Base-by-base conservation (phyloP, 2,888 invertebrate genomes). In the Lysandra bellargus region DNA sequence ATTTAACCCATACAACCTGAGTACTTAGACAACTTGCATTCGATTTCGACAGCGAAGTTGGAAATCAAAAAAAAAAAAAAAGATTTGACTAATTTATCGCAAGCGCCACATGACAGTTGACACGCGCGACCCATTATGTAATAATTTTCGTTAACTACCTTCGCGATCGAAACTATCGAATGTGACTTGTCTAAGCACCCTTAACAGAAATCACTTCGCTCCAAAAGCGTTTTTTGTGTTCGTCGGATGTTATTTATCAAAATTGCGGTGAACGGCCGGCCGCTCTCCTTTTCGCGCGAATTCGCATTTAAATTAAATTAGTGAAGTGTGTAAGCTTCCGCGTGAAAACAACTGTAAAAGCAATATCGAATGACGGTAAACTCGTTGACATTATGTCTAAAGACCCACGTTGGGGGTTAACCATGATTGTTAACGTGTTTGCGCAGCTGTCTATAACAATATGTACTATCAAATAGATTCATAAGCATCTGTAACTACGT, bases 211-310 rank as follows among this genome's bases (percentile, higher is more conserved):
- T 73, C 74, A 80, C 81, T 82, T 81, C 81, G 83, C 84, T 74
- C 74, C 74, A 74, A 74, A 74, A 44, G 7, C 83, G 81, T 84
- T 74, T 74, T 73, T 74, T 74, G 74, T 74, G 74, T 74, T 40
- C 40, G 74, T 37, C 69, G 17, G 69, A 23, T 23, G 61, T 37
- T 83, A 84, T 85, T 84, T 86, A 86, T 86, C 84, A 80, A 81
- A 81, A 78, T 76, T 82, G 84, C 85, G 87, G 86, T 86, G 88
- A 85, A 86, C 81, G 87, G 83, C 86, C 87, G 84, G 37, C 7
- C 82, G 87, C 82, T 84, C 88, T 83, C 84, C 79, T 74, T 74
- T 73, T 74, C 74, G n/a, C 40, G 7, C n/a, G 44, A 74, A 44
- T 74, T 23, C 73, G 73, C 73, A 74, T 44, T 44, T 7, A 69